These are phyloP conservation scores for Bombus pascuorum DNA, from an alignment of 1,140 invertebrate genomes.

Conservation along the genomic window DNA sequence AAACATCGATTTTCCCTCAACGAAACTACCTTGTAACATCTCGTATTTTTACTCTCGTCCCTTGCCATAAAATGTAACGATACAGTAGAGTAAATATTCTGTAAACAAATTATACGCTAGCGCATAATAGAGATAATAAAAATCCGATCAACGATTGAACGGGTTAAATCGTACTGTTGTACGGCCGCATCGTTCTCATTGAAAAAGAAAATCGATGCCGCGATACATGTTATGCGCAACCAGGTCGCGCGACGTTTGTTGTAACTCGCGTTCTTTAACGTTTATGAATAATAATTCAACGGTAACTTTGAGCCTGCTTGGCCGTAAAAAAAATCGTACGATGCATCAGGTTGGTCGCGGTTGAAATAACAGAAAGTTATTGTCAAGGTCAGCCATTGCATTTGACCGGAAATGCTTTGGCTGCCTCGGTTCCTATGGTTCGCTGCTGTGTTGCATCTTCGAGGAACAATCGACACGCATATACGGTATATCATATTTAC, in stretches of 20 bases:
- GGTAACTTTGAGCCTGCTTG: not conserved
- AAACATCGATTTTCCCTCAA: too few species aligned
- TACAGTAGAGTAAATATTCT: too few species aligned
- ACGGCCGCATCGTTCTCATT: not conserved
- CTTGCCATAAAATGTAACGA: not conserved
- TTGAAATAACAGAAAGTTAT: conserved; percentile 30
- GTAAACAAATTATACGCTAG: not conserved
- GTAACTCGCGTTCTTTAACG: not conserved
- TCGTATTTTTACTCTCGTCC: not conserved
- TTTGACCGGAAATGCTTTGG: conserved; percentile 64
- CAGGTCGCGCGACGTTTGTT: not conserved
- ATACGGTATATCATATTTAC: conserved; percentile 18
- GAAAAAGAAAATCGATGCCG: not conserved
- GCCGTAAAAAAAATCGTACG: not conserved
- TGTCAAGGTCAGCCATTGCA: conserved; percentile 54
- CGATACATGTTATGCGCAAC: not conserved
- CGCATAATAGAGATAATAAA: not conserved
- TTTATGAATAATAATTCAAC: conserved; percentile 7
- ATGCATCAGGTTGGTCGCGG: not conserved
- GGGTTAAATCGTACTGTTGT: not conserved
- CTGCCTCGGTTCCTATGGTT: conserved; percentile 30
- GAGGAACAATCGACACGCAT: conserved; percentile 53
- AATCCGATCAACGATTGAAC: not conserved
- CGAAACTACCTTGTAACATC: too few species aligned
- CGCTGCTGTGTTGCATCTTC: conserved; percentile 20